Evolutionary conservation across 2,888 invertebrate genomes (phyloP).

Genomic region (Tholera decimalis): DNA sequence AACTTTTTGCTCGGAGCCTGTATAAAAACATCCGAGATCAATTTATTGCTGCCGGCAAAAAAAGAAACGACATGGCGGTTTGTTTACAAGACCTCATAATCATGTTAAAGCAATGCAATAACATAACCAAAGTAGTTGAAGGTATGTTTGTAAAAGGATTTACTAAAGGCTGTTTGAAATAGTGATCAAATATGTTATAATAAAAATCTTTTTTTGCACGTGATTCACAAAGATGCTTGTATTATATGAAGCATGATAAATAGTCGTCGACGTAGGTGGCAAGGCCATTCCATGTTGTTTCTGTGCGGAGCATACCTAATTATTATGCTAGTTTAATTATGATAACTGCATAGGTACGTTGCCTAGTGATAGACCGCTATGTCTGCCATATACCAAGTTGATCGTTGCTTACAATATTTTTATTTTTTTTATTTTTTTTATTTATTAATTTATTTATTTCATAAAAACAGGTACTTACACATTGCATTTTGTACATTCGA

Average conservation of each 20-base stretch:
- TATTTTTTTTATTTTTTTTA: no score
- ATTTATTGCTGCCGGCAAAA: constrained; percentile 5
- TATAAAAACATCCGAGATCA: constrained; percentile 22
- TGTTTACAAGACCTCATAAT: background rate
- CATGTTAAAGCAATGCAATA: background rate
- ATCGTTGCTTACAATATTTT: background rate
- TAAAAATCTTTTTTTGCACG: constrained; percentile 33
- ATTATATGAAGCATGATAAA: constrained; percentile 39
- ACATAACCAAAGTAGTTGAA: background rate
- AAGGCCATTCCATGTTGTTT: constrained; percentile 64
- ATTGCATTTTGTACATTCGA: no score
- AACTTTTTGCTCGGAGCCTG: constrained; percentile 26
- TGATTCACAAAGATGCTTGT: constrained; percentile 50
- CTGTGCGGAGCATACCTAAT: constrained; percentile 41
- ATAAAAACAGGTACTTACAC: no score
- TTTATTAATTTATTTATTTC: no score
- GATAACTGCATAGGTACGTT: constrained; percentile 29
- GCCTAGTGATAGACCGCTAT: background rate
- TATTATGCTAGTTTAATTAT: constrained; percentile 20
- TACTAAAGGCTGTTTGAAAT: background rate
- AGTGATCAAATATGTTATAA: background rate
- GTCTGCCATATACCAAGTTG: background rate
- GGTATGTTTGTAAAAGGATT: background rate
- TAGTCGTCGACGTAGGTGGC: constrained; percentile 66
- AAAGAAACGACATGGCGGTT: constrained; percentile 36